Evolutionary conservation across 2,113 vertebrate genomes (phyloP).

Genomic region (Oncorhynchus masou): DNA sequence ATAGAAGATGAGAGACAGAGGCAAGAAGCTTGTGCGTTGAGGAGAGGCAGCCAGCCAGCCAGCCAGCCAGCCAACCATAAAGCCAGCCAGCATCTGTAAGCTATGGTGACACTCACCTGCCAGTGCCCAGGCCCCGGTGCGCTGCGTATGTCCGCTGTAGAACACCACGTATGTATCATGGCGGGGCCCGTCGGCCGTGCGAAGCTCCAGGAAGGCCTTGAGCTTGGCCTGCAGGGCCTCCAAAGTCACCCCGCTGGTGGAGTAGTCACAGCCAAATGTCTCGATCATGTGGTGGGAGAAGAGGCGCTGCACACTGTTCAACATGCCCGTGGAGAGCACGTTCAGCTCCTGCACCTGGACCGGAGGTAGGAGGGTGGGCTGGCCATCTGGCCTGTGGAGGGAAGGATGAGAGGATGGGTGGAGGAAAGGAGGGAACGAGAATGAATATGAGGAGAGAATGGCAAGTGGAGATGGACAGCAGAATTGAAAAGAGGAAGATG

Average conservation of each 20-base stretch:
- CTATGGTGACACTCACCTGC: slow-evolving; percentile 76
- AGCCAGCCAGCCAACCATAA: neutral
- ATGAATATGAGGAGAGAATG: slow-evolving; percentile 4
- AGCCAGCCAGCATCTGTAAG: neutral
- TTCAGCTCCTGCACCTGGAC: slow-evolving; percentile 90
- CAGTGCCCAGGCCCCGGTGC: slow-evolving; percentile 90
- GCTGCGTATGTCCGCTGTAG: slow-evolving; percentile 92
- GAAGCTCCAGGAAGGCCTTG: slow-evolving; percentile 88
- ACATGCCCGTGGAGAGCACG: slow-evolving; percentile 88
- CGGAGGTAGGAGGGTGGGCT: slow-evolving; percentile 86
- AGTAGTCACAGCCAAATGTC: slow-evolving; percentile 94
- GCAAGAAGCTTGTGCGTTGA: no score
- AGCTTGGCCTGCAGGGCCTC: slow-evolving; percentile 86
- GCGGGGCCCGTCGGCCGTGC: slow-evolving; percentile 90
- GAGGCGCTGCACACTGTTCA: slow-evolving; percentile 91
- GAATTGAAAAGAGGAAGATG: neutral
- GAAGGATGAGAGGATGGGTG: slow-evolving; percentile 1
- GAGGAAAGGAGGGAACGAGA: slow-evolving; percentile 2
- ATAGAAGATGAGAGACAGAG: no score
- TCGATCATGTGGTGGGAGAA: slow-evolving; percentile 97
- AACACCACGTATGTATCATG: slow-evolving; percentile 95
- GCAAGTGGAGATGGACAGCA: neutral
- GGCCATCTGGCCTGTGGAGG: slow-evolving; percentile 81
- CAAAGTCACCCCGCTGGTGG: slow-evolving; percentile 88
- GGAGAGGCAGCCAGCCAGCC: neutral